These are phyloP conservation scores for Orthosia incerta DNA, from an alignment of 2,888 invertebrate genomes.

Conservation along the genomic window DNA sequence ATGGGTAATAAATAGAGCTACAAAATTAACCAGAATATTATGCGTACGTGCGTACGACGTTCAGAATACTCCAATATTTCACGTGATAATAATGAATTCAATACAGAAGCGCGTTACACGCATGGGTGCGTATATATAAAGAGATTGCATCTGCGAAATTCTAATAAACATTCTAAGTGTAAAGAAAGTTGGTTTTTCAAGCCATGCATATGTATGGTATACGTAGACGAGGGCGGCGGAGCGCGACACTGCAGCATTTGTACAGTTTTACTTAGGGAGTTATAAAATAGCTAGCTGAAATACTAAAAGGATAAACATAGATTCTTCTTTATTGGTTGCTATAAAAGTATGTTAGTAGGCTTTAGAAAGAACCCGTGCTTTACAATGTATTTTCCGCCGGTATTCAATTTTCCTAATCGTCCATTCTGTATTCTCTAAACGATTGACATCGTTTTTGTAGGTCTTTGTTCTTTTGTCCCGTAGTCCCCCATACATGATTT, in stretches of 20 bases:
- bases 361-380: slow-evolving; percentile 18
- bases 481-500: slow-evolving; percentile 17
- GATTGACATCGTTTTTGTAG: slow-evolving; percentile 44
- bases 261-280: slow-evolving; percentile 62
- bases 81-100: slow-evolving; percentile 66
- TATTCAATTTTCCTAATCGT: slow-evolving; percentile 35
- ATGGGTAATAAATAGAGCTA: not conserved
- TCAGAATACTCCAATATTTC: slow-evolving; percentile 41
- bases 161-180: slow-evolving; percentile 81
- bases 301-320: slow-evolving; percentile 17
- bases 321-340: slow-evolving; percentile 8
- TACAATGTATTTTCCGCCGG: slow-evolving; percentile 12
- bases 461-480: slow-evolving; percentile 42
- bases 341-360: slow-evolving; percentile 18
- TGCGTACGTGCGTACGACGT: slow-evolving; percentile 36
- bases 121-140: slow-evolving; percentile 78
- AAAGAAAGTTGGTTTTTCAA: slow-evolving; percentile 88
- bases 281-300: slow-evolving; percentile 51
- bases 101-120: slow-evolving; percentile 71
- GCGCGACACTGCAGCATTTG: slow-evolving; percentile 70
- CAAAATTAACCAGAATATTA: not conserved
- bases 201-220: slow-evolving; percentile 83
- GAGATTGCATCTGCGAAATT: slow-evolving; percentile 85
- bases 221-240: slow-evolving; percentile 76
- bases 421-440: slow-evolving; percentile 43